These are phyloP conservation scores for Brenthis daphne DNA, from an alignment of 2,888 invertebrate genomes.

Conservation along the genomic window DNA sequence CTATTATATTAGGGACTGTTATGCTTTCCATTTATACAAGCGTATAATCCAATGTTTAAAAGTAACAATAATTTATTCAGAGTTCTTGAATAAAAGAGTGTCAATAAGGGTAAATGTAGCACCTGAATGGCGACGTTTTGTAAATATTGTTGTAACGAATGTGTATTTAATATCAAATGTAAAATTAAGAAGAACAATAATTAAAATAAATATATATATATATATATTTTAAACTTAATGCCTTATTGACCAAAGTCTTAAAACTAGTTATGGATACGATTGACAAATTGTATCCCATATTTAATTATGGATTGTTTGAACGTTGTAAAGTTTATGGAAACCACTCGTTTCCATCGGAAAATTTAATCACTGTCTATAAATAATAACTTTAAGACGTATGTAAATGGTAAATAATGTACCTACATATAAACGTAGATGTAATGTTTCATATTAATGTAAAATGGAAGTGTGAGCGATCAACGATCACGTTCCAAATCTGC, in stretches of 20 bases:
- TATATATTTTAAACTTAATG: slow-evolving; percentile 81
- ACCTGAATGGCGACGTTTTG: slow-evolving; percentile 46
- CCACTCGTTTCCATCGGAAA: slow-evolving; percentile 64
- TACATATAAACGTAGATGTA: slow-evolving; percentile 47
- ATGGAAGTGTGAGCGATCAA: slow-evolving; percentile 9
- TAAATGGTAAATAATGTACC: slow-evolving; percentile 45
- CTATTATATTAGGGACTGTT: not conserved
- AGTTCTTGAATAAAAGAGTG: slow-evolving; percentile 25
- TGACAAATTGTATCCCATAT: slow-evolving; percentile 67
- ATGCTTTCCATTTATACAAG: slow-evolving; percentile 11
- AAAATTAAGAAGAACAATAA: slow-evolving; percentile 80
- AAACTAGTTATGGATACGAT: slow-evolving; percentile 78
- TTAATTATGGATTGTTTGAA: slow-evolving; percentile 75
- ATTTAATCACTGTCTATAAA: slow-evolving; percentile 67
- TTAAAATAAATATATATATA: slow-evolving; percentile 73
- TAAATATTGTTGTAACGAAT: slow-evolving; percentile 74
- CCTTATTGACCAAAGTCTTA: slow-evolving; percentile 83
- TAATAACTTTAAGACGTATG: slow-evolving; percentile 37
- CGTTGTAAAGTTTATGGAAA: slow-evolving; percentile 77
- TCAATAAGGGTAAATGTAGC: slow-evolving; percentile 22
- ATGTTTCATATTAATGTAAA: slow-evolving; percentile 27
- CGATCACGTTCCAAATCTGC: slow-evolving; percentile 5
- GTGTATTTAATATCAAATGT: slow-evolving; percentile 71
- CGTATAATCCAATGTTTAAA: slow-evolving; percentile 22
- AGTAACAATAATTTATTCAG: slow-evolving; percentile 40